Percentiles rank a stretch among this genome's conserved stretches.
Evolutionary conservation across 92 coral and sea anemone species (phyloP).

Genomic region (Meandrina meandrites): DNA sequence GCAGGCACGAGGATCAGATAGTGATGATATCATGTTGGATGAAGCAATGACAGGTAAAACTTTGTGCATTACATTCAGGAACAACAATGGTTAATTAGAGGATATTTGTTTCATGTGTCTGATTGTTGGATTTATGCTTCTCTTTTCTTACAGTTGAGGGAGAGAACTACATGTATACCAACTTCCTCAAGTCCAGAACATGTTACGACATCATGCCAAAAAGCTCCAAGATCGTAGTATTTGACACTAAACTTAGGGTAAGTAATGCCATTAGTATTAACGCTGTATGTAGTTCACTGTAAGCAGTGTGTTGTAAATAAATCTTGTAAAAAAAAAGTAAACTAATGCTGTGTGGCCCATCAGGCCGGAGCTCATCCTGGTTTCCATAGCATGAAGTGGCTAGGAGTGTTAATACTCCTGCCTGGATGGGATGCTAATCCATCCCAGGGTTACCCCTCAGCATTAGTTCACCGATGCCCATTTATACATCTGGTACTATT

Average conservation of each 20-base stretch:
- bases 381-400: no score
- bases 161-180: slow-evolving; percentile 81
- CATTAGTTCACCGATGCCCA: no score
- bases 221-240: slow-evolving; percentile 95
- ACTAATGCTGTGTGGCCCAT: no score
- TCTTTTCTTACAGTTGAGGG: slow-evolving; percentile 48
- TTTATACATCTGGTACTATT: no score
- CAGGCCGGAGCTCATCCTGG: no score
- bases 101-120: background rate
- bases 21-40: slow-evolving; percentile 61
- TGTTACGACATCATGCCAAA: slow-evolving; percentile 96
- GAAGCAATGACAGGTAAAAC: slow-evolving; percentile 67
- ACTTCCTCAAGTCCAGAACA: slow-evolving; percentile 77
- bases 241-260: slow-evolving; percentile 90
- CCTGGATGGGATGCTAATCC: no score
- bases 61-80: background rate
- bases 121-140: background rate
- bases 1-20: slow-evolving; percentile 7
- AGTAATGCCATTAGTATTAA: slow-evolving; percentile 10
- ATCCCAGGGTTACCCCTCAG: no score
- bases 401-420: no score
- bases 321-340: no score
- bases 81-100: background rate
- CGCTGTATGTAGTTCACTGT: no score
- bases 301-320: no score